Evolutionary conservation across 2,797 vertebrate species (phyloP), one percentile per base, ranked within the genome.

Genomic region (Babyrousa celebensis): DNA sequence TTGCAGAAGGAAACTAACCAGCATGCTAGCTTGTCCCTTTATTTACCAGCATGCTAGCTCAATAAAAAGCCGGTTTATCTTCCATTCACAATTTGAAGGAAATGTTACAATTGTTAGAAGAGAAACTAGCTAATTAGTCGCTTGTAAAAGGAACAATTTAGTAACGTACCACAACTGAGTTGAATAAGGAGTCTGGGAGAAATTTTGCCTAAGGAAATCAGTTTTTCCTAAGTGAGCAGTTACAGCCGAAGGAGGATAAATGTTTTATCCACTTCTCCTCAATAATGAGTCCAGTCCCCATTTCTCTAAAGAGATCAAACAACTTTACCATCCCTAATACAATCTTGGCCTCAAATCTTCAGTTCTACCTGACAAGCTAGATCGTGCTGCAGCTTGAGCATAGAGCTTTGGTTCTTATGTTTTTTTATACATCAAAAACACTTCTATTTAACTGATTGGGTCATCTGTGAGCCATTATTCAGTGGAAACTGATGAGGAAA

Each of bases 211-310:
- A 54, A 72, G 40, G 20, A 90, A 89, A 43, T 82, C 20, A 60
- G 63, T 25, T 95, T 89, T 96, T 79, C 79, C 71, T 68, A 82
- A 92, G 67, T 75, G 48, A 89, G 36, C 7, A 48, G 20, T 17
- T 54, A 56, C 15, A 78, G 25, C 36, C 70, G 5, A 96, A 78
- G 25, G 14, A 72, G 0, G 12, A 3, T 60, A 83, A 92, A 62
- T 70, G 10, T 78, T 77, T 82, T 68, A 77, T 25, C 54, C n/a
- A 29, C 12, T 84, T 72, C 36, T 27, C 23, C 43, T 92, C 23
- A 62, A 88, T n/a, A 67, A 77, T 56, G 10, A 74, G 52, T 23
- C 75, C 63, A 60, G 36, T 82, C 60, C 71, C 48, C 40, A 23
- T 70, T 94, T 91, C 40, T 54, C 14, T n/a, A 79, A 91, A 58